A percentile compares a stretch with the other conserved stretches of the same genome.
Conservation (phyloP, 2,888 invertebrate species). For the Polydesmus complanatus region DNA sequence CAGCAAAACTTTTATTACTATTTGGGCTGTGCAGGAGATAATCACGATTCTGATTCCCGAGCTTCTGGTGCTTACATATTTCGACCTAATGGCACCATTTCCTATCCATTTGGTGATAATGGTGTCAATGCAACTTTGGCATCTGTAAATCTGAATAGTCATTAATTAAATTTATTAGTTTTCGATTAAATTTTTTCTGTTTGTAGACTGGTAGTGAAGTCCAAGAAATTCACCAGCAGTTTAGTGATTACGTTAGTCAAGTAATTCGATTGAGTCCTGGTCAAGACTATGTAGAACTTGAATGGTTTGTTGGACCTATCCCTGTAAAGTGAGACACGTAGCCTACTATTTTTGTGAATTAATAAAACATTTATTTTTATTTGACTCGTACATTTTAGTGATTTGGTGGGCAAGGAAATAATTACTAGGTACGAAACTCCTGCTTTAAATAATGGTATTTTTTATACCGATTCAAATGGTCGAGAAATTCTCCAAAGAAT, state of each 20-base stretch:
- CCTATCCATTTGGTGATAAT: no score
- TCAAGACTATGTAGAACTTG: conserved; percentile 40
- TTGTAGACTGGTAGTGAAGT: conserved; percentile 43
- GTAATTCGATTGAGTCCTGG: conserved; percentile 51
- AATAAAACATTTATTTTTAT: background rate
- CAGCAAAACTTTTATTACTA: conserved; percentile 60
- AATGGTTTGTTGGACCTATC: conserved; percentile 44
- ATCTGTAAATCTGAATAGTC: no score
- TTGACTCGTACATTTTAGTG: conserved; percentile 30
- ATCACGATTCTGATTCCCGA: conserved; percentile 43
- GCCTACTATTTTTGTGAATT: background rate
- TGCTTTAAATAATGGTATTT: conserved; percentile 47
- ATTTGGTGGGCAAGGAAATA: conserved; percentile 62
- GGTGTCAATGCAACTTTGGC: no score
- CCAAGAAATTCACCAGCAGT: conserved; percentile 56
- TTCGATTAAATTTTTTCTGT: background rate
- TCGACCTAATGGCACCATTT: conserved; percentile 29
- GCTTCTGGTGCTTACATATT: conserved; percentile 51
- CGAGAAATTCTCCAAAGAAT: conserved; percentile 61
- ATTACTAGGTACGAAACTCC: conserved; percentile 55
- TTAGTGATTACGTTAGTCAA: conserved; percentile 57
- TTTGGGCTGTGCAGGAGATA: conserved; percentile 51
- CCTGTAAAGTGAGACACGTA: conserved; percentile 30
- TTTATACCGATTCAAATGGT: conserved; percentile 91
- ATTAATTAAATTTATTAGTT: no score